These are phyloP conservation scores for Corythoichthys intestinalis DNA, from an alignment of 2,113 vertebrate species.

Conservation along the genomic window DNA sequence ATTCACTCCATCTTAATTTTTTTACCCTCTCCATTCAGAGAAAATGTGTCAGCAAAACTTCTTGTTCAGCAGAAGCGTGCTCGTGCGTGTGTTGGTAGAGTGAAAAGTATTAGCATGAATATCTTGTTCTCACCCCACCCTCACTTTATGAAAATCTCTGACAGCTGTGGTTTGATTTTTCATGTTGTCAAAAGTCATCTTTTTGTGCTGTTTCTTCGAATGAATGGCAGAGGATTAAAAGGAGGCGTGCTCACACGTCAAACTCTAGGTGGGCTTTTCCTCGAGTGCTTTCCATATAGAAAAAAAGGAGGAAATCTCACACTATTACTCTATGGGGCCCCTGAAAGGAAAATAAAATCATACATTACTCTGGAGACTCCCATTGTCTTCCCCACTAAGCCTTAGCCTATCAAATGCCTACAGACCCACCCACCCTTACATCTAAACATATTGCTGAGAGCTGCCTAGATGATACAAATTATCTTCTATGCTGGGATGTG, in stretches of 20 bases:
- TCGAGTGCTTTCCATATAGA: constrained; percentile 58
- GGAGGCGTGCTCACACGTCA: constrained; percentile 59
- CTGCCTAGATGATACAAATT: constrained; percentile 76
- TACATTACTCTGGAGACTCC: constrained; percentile 57
- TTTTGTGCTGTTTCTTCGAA: constrained; percentile 58
- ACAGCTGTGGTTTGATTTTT: constrained; percentile 67
- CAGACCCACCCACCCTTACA: constrained; percentile 55
- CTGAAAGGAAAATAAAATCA: constrained; percentile 56
- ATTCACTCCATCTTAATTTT: constrained; percentile 4
- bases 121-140: constrained; percentile 21
- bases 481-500: constrained; percentile 62
- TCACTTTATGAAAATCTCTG: constrained; percentile 56
- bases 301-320: constrained; percentile 54
- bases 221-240: constrained; percentile 64
- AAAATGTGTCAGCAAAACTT: constrained; percentile 63
- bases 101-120: constrained; percentile 45
- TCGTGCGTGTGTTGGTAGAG: constrained; percentile 35
- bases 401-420: constrained; percentile 69
- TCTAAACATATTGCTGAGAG: constrained; percentile 55
- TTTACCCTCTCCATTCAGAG: constrained; percentile 27
- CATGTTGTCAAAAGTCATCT: constrained; percentile 71
- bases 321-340: constrained; percentile 59
- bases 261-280: constrained; percentile 70
- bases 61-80: constrained; percentile 36
- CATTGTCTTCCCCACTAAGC: constrained; percentile 64